Percentiles rank a stretch among this genome's conserved stretches.
phyloP scores from a whole-genome alignment of 2,113 vertebrate genomes.

The Chaetodon auriga region DNA sequence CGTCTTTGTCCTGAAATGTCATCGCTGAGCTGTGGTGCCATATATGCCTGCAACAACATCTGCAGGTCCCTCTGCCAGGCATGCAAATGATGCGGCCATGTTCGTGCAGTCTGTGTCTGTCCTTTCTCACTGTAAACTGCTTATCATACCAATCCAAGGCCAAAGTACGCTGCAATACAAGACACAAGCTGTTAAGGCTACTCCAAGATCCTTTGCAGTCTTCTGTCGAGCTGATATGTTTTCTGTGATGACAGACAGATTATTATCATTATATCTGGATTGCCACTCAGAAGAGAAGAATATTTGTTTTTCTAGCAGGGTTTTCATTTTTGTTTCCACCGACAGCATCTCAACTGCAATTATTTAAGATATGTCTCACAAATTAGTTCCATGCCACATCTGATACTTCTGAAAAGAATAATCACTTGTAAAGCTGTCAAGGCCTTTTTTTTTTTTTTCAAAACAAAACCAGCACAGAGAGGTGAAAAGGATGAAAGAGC shows the following conservation, averaged over 20 bases:
- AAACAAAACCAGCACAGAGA: background rate
- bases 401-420: background rate
- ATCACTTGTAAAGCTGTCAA: constrained; percentile 1
- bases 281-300: background rate
- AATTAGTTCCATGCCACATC: background rate
- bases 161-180: background rate
- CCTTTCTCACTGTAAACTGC: constrained; percentile 11
- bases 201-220: constrained; percentile 7
- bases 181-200: constrained; percentile 6
- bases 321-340: background rate
- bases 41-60: background rate
- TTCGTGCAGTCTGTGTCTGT: background rate
- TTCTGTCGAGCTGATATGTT: background rate
- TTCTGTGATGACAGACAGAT: background rate
- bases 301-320: constrained; percentile 2
- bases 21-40: constrained; percentile 7
- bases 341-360: background rate
- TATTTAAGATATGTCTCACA: background rate
- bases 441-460: background rate
- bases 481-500: constrained; percentile 1
- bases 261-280: background rate
- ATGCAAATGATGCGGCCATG: constrained; percentile 6
- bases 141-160: constrained; percentile 1
- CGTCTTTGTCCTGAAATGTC: constrained; percentile 32
- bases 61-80: background rate